A percentile compares a stretch with the other conserved stretches of the same genome.
Conservation (phyloP, 2,888 invertebrate genomes). For the Sinhomidia bicolor region DNA sequence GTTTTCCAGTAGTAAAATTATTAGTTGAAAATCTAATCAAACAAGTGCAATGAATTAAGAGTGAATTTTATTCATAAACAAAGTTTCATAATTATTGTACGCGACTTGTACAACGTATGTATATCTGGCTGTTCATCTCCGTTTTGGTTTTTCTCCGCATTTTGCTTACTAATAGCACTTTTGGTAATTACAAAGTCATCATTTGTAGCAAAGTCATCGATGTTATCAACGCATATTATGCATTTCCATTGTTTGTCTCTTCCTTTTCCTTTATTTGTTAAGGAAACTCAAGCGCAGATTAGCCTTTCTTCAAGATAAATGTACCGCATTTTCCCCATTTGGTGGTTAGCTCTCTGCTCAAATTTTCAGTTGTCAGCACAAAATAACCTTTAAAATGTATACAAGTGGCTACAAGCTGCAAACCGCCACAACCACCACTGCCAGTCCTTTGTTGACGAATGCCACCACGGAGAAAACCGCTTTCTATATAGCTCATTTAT, state of each 20-base stretch:
- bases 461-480: background rate
- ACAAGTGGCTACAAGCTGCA: background rate
- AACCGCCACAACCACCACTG: background rate
- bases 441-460: too few species aligned
- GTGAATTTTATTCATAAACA: too few species aligned
- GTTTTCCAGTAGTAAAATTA: background rate
- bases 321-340: slow-evolving; percentile 53
- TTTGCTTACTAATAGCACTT: too few species aligned
- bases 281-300: slow-evolving; percentile 27
- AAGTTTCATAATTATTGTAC: too few species aligned
- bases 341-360: slow-evolving; percentile 29
- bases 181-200: too few species aligned
- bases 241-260: background rate
- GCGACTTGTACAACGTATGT: too few species aligned
- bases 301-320: background rate
- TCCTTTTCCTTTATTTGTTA: background rate
- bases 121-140: too few species aligned
- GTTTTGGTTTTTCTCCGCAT: too few species aligned
- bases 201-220: too few species aligned
- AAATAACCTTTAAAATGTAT: background rate
- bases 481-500: background rate
- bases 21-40: background rate
- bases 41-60: too few species aligned
- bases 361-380: background rate
- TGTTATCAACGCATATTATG: background rate